Percentiles rank a stretch among this genome's conserved stretches.
Conservation (phyloP, 2,113 vertebrate species). For the Formicarius rufipectus region DNA sequence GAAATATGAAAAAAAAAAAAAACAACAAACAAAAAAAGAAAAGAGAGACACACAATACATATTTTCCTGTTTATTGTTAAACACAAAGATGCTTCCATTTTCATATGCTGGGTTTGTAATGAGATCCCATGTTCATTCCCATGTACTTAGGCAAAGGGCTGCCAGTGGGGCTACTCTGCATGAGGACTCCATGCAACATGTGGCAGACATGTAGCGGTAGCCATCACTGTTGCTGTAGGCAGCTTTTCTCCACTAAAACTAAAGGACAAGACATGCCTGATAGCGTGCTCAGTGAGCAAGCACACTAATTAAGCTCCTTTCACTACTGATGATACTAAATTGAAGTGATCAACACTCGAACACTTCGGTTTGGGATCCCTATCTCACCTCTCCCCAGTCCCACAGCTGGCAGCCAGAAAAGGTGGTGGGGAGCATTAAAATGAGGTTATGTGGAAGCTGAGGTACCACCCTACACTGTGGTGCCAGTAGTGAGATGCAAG, state of each 20-base stretch:
- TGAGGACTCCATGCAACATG: neutral
- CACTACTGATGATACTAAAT: slow-evolving; percentile 27
- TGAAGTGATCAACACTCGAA: slow-evolving; percentile 8
- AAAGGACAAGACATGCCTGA: neutral
- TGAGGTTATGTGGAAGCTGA: rapidly evolving
- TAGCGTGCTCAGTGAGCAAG: neutral
- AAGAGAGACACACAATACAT: no score
- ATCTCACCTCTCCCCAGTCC: neutral
- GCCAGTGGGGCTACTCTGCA: no score
- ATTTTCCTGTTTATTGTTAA: slow-evolving; percentile 46
- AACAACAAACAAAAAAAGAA: neutral
- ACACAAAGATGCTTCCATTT: slow-evolving; percentile 11
- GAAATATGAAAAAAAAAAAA: slow-evolving; percentile 36
- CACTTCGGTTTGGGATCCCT: neutral
- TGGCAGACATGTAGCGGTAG: neutral
- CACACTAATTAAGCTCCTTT: slow-evolving; percentile 15
- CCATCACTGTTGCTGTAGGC: neutral
- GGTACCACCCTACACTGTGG: rapidly evolving
- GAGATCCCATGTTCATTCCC: neutral
- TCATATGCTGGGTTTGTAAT: neutral
- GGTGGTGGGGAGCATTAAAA: neutral
- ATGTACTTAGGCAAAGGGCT: rapidly evolving
- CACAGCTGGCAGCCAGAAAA: neutral
- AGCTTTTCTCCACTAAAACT: neutral
- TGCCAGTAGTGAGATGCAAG: no score